phyloP scores from a whole-genome alignment of 2,888 invertebrate species.

The Tribolium freemani region DNA sequence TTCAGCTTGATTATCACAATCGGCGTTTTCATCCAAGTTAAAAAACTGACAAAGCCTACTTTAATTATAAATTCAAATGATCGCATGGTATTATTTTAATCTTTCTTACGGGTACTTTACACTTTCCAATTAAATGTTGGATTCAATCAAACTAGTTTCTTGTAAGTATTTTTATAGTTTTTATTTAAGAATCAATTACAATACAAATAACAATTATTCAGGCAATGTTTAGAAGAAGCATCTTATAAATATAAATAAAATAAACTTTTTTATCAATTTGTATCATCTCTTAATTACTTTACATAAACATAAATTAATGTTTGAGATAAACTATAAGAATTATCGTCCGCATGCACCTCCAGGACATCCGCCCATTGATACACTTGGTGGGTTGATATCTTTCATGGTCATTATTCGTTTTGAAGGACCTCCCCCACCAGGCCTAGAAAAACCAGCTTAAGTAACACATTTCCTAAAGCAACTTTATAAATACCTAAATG shows the following conservation, averaged over 20 bases:
- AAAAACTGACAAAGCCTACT: no score
- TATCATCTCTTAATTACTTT: neutral
- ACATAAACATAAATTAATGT: slow-evolving; percentile 7
- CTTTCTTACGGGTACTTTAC: no score
- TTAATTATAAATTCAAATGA: no score
- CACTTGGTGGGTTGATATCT: slow-evolving; percentile 57
- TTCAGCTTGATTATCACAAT: no score
- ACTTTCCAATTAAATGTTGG: no score
- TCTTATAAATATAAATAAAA: neutral
- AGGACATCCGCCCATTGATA: slow-evolving; percentile 56
- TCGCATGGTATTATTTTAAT: no score
- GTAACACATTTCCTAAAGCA: neutral
- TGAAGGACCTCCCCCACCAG: slow-evolving; percentile 54
- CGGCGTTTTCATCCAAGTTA: no score
- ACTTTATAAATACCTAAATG: slow-evolving; percentile 25
- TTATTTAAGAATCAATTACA: neutral
- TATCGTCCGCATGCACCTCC: slow-evolving; percentile 58
- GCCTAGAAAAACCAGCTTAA: slow-evolving; percentile 38
- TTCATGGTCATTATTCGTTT: slow-evolving; percentile 57
- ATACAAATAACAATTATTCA: neutral
- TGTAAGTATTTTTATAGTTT: neutral
- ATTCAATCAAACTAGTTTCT: no score
- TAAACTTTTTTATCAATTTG: neutral
- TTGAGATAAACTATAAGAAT: slow-evolving; percentile 11
- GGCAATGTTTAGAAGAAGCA: neutral